Percentiles rank a stretch among this genome's conserved stretches.
Conservation (phyloP, 2,888 invertebrate genomes). For the Pollenia angustigena region DNA sequence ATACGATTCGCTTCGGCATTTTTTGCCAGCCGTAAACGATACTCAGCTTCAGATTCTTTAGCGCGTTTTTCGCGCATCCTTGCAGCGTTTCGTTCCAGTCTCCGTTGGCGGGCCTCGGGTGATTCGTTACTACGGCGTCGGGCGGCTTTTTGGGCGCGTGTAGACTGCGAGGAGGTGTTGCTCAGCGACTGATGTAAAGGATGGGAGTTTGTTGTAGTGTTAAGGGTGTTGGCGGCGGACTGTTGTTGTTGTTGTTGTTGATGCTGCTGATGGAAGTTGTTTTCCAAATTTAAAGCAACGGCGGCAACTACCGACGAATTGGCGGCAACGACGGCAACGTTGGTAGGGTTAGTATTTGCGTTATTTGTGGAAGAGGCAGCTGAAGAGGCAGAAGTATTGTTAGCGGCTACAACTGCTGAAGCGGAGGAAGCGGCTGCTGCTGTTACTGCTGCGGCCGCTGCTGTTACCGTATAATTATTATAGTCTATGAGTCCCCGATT, state of each 20-base stretch:
- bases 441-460: conserved; percentile 78
- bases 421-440: conserved; percentile 73
- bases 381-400: conserved; percentile 75
- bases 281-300: conserved; percentile 77
- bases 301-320: conserved; percentile 74
- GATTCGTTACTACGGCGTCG: conserved; percentile 84
- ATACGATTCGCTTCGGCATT: conserved; percentile 84
- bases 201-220: conserved; percentile 74
- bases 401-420: conserved; percentile 62
- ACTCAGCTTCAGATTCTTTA: conserved; percentile 83
- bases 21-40: conserved; percentile 82
- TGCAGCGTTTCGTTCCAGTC: conserved; percentile 83
- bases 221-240: conserved; percentile 68
- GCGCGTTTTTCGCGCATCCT: conserved; percentile 84
- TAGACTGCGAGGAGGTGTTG: conserved; percentile 76
- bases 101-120: conserved; percentile 82
- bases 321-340: conserved; percentile 78
- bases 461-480: conserved; percentile 79
- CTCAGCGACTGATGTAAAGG: conserved; percentile 81
- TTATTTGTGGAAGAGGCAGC: conserved; percentile 70
- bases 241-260: conserved; percentile 75
- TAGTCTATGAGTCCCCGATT: conserved; percentile 82
- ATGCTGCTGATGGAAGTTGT: conserved; percentile 75
- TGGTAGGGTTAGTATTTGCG: conserved; percentile 73
- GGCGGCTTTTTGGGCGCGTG: conserved; percentile 81